Percentiles rank a stretch among this genome's conserved stretches.
phyloP scores from a whole-genome alignment of 1,140 invertebrate species.

The Panagrolaimus sp. region DNA sequence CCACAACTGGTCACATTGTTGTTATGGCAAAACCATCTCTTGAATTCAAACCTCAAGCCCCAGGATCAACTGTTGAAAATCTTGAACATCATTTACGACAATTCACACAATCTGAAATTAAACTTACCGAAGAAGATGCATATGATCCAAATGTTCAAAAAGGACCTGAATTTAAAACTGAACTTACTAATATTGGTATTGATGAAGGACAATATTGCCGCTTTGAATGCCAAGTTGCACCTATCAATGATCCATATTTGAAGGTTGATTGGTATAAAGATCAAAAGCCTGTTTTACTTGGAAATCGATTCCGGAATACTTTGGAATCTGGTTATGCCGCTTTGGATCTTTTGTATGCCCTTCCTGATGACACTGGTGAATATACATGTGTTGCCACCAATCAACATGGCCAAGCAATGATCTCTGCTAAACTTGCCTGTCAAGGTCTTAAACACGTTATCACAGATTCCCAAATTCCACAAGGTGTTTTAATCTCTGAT shows the following conservation, averaged over 20 bases:
- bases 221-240: conserved; percentile 78
- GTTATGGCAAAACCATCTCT: conserved; percentile 44
- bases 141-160: conserved; percentile 49
- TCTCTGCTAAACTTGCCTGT: conserved; percentile 55
- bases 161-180: conserved; percentile 53
- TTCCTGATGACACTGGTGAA: conserved; percentile 89
- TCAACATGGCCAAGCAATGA: conserved; percentile 46
- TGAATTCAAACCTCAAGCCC: conserved; percentile 52
- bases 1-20: conserved; percentile 42
- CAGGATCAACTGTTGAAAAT: conserved; percentile 43
- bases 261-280: conserved; percentile 98
- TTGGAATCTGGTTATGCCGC: conserved; percentile 93
- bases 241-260: conserved; percentile 91
- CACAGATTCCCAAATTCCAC: conserved; percentile 55
- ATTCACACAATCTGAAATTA: conserved; percentile 46
- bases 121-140: conserved; percentile 50
- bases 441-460: conserved; percentile 48
- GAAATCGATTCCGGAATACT: conserved; percentile 83
- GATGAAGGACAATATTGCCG: conserved; percentile 85
- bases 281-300: conserved; percentile 83
- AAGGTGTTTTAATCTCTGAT: conserved; percentile 42
- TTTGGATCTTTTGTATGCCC: conserved; percentile 83
- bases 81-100: conserved; percentile 54
- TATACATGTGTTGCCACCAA: conserved; percentile 68
- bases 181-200: conserved; percentile 64